Evolutionary conservation across 2,888 invertebrate species (phyloP).

Genomic region (Busseola fusca): DNA sequence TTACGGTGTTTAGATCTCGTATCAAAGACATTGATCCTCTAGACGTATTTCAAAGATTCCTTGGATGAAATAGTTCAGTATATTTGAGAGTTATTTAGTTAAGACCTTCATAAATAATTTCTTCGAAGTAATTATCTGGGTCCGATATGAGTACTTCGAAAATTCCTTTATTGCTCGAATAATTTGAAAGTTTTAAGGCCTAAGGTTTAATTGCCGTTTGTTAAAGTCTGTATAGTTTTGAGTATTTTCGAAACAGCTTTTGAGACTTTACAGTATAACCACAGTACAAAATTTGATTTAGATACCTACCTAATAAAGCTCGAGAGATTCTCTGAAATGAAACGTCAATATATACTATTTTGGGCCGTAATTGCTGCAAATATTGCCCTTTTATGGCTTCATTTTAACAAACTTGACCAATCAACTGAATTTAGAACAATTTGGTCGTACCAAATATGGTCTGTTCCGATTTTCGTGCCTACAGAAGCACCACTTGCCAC

Average conservation of each 20-base stretch:
- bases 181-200: slow-evolving; percentile 27
- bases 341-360: too few relatives aligned
- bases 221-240: slow-evolving; percentile 31
- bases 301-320: background rate
- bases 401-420: background rate
- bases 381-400: too few relatives aligned
- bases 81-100: slow-evolving; percentile 17
- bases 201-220: slow-evolving; percentile 24
- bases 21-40: slow-evolving; percentile 23
- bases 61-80: slow-evolving; percentile 26
- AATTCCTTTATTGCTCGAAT: slow-evolving; percentile 33
- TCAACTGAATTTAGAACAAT: background rate
- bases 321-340: background rate
- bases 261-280: slow-evolving; percentile 26
- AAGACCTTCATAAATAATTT: slow-evolving; percentile 15
- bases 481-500: rapidly evolving
- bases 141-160: slow-evolving; percentile 17
- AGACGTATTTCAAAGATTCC: slow-evolving; percentile 20
- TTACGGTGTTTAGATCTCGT: slow-evolving; percentile 1
- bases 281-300: slow-evolving; percentile 7
- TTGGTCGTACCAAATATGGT: too few relatives aligned
- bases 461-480: background rate
- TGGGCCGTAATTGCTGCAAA: too few relatives aligned
- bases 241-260: slow-evolving; percentile 31
- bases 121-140: slow-evolving; percentile 1